Conservation (phyloP, 1,140 invertebrate species). For the Trichomalopsis sarcophagae region DNA sequence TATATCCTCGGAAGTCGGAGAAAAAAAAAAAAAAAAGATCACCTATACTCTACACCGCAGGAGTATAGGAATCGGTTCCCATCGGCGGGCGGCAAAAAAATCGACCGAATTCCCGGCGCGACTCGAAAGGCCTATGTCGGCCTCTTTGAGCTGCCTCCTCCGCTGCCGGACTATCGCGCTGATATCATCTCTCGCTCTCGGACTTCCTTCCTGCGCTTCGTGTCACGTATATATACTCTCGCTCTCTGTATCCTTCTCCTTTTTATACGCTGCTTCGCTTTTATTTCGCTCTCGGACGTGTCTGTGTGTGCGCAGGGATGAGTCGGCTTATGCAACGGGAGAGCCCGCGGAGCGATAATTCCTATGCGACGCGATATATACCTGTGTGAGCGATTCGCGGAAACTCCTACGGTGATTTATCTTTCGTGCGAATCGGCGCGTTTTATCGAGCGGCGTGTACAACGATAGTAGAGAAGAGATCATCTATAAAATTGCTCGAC, state of each 20-base stretch:
- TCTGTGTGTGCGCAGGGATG: not conserved
- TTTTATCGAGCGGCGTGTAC: too few species aligned
- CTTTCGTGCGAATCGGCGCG: too few species aligned
- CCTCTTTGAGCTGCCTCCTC: slow-evolving; percentile 31
- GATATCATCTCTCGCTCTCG: slow-evolving; percentile 41
- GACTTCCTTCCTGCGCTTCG: slow-evolving; percentile 41
- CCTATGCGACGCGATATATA: not conserved
- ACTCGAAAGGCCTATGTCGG: not conserved
- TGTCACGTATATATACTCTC: not conserved
- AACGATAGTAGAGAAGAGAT: too few species aligned
- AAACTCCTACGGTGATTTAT: not conserved
- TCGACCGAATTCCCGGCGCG: slow-evolving; percentile 22
- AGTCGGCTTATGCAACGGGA: slow-evolving; percentile 26
- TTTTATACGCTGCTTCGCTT: too few species aligned
- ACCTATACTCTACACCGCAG: too few species aligned
- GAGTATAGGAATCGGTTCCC: not conserved
- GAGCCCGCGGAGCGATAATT: slow-evolving; percentile 18
- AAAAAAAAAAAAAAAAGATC: too few species aligned
- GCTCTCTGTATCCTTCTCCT: not conserved
- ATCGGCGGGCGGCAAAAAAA: not conserved
- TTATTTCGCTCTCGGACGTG: not conserved
- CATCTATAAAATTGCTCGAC: too few species aligned
- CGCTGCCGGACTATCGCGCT: not conserved
- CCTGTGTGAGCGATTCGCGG: not conserved
- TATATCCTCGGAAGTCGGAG: too few species aligned